A percentile compares a stretch with the other conserved stretches of the same genome.
Evolutionary conservation across 2,113 vertebrate genomes (phyloP).

Genomic region (Pelvicachromis taeniatus): DNA sequence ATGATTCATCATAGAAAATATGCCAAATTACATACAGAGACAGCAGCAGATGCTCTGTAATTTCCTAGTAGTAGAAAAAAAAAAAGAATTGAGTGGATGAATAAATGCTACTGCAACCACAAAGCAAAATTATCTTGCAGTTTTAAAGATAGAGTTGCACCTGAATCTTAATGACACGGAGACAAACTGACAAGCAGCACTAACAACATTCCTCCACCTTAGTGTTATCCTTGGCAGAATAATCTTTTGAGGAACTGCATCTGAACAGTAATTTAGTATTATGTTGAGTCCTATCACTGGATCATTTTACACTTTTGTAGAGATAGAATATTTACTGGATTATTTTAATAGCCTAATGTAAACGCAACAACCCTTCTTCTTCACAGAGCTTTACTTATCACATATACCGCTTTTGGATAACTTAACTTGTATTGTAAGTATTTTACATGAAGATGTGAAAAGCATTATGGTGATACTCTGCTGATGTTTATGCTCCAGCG

Average conservation of each 20-base stretch:
- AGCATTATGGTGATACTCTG: not conserved
- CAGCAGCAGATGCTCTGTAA: not conserved
- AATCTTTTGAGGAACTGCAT: not conserved
- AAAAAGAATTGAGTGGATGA: not conserved
- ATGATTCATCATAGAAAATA: conserved; percentile 19
- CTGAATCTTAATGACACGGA: not conserved
- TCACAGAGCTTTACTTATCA: not conserved
- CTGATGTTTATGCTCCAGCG: not conserved
- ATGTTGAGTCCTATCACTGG: not conserved
- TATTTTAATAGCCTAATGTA: not conserved
- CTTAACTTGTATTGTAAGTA: not conserved
- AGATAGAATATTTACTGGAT: not conserved
- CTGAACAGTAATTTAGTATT: not conserved
- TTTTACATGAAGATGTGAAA: not conserved
- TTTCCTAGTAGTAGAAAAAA: not conserved
- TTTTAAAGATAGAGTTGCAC: not conserved
- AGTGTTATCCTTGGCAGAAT: not conserved
- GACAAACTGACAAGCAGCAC: not conserved
- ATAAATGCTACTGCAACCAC: not conserved
- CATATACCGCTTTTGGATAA: not conserved
- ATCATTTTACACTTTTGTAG: not conserved
- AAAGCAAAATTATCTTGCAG: not conserved
- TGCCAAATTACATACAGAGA: not conserved
- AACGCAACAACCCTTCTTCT: not conserved
- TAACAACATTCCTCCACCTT: not conserved